Evolutionary conservation across 1,140 invertebrate genomes (phyloP), one percentile per base, ranked within the genome.

Genomic region (Phymastichus coffea): DNA sequence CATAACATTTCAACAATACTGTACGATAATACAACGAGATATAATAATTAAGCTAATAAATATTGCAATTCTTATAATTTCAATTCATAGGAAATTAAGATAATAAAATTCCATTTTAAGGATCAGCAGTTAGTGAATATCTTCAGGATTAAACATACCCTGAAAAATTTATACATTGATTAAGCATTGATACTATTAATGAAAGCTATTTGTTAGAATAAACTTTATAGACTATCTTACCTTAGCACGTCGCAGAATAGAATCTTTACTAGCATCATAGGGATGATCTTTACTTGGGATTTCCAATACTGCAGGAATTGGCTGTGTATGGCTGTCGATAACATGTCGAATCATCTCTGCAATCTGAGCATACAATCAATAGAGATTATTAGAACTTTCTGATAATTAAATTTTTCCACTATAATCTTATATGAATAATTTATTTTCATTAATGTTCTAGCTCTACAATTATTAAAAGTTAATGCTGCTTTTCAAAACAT

Each of bases 211-310:
- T 8, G 6, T 30, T 30, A 8, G 30, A n/a, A 44, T 44, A 30
- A 57, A 14, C 4, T n/a, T 43, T 9, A 35, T 35, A 30, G 38
- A 35, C 25, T 61, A 41, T 66, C 66, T 73, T 83, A 93, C 92
- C 83, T 90, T 97, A 51, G 96, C 96, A 70, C 97, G 85, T 75
- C 95, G 85, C 51, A 99, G 81, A 71, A 99, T 98, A 1, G 95
- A 98, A 81, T 99, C 97, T 81, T 99, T 99, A 67, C 88, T 90
- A 30, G 98, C 93, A 82, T 99, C 97, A 80, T 99, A 99, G 0
- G 98, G 98, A 80, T 97, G 93, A 80, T 99, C 97, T 79, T 99
- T 99, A 17, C 95, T 98, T 20, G 98, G 98, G 70, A 99, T 99
- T 85, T 99, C 98, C 47, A 99, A 82, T 6, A 99, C 92, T 12